Percentiles rank a stretch among this genome's conserved stretches.
These are phyloP conservation scores for Beris chalybata DNA, from an alignment of 2,888 invertebrate species.

Conservation along the genomic window DNA sequence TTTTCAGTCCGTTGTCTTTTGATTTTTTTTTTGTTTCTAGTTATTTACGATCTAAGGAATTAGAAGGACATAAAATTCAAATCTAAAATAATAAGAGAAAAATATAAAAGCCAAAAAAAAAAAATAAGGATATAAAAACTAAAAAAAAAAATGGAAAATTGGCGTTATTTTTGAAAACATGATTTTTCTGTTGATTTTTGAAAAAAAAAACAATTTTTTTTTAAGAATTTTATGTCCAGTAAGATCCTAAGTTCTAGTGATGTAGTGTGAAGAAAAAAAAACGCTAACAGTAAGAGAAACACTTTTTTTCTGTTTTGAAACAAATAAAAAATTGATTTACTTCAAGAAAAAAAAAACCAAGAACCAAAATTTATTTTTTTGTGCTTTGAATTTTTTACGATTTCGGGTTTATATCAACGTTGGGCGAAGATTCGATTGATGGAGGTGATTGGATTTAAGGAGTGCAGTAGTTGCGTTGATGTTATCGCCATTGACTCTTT, in stretches of 20 bases:
- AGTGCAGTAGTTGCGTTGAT: too few species aligned
- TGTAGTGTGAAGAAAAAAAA: conserved; percentile 34
- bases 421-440: too few species aligned
- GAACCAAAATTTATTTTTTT: conserved; percentile 26
- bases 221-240: conserved; percentile 35
- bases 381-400: too few species aligned
- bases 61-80: too few species aligned
- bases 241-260: conserved; percentile 36
- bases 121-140: not conserved
- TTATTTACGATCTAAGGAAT: too few species aligned
- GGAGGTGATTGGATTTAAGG: too few species aligned
- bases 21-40: conserved; percentile 20
- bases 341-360: conserved; percentile 34
- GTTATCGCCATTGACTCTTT: too few species aligned
- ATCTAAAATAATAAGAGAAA: conserved; percentile 24
- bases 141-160: not conserved
- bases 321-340: conserved; percentile 37
- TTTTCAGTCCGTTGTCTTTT: conserved; percentile 11
- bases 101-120: conserved; percentile 9
- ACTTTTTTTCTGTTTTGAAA: conserved; percentile 28
- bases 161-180: conserved; percentile 6
- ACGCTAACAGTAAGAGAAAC: conserved; percentile 13
- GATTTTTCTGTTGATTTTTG: conserved; percentile 10
- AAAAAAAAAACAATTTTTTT: not conserved
- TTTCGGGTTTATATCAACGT: too few species aligned